phyloP scores from a whole-genome alignment of 2,888 invertebrate genomes.

The Nezara viridula region DNA sequence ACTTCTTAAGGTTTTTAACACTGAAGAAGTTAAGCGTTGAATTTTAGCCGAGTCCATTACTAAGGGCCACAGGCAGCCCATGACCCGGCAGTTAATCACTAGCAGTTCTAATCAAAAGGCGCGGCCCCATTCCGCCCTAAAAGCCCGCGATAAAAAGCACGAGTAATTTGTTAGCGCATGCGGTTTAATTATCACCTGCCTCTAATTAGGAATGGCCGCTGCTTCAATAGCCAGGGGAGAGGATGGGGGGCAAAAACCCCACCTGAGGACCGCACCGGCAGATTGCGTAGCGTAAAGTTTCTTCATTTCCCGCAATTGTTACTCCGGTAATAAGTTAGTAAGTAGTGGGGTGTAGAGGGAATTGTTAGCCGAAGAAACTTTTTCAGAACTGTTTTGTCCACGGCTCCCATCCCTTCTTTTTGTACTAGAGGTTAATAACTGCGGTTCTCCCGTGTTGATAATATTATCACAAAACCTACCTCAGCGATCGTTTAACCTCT shows the following conservation, averaged over 20 bases:
- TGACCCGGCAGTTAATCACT: not conserved
- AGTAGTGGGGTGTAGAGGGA: not conserved
- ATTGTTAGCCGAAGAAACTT: not conserved
- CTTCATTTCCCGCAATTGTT: not conserved
- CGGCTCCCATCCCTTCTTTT: not conserved
- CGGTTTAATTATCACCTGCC: conserved; percentile 45
- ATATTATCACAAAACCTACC: no score
- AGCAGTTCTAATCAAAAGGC: not conserved
- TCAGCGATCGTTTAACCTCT: not conserved
- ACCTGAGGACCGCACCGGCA: not conserved
- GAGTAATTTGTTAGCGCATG: conserved; percentile 16
- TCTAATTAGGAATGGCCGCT: not conserved
- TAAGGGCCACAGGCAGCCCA: not conserved
- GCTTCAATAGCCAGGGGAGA: conserved; percentile 12
- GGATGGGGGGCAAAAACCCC: not conserved
- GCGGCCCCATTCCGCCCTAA: not conserved
- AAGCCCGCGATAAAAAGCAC: conserved; percentile 1
- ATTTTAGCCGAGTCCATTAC: not conserved
- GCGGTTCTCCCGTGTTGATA: not conserved
- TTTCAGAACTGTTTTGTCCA: not conserved
- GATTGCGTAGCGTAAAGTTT: conserved; percentile 18
- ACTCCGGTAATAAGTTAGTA: not conserved
- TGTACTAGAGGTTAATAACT: not conserved
- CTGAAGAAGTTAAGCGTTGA: not conserved
- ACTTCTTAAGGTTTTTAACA: not conserved